A percentile compares a stretch with the other conserved stretches of the same genome.
phyloP scores from a whole-genome alignment of 2,113 vertebrate species.

The Ahaetulla prasina region DNA sequence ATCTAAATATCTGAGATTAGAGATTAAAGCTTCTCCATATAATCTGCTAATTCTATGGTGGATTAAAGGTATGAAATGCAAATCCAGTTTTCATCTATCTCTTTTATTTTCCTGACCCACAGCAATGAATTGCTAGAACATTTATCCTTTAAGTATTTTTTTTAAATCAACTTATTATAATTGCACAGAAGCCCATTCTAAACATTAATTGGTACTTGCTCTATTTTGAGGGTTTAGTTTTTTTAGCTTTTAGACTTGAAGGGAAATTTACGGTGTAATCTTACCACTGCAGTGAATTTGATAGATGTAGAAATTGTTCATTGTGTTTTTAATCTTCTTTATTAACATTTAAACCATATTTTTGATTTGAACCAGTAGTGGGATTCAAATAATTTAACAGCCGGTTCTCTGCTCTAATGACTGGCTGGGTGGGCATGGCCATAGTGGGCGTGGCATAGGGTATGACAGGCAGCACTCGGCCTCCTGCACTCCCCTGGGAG shows the following conservation, averaged over 20 bases:
- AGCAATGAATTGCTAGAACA: background rate
- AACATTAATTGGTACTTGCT: background rate
- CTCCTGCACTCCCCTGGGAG: too few relatives aligned
- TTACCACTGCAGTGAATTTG: background rate
- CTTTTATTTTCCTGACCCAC: background rate
- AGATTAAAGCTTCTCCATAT: background rate
- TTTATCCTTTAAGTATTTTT: background rate
- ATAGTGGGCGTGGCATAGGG: too few relatives aligned
- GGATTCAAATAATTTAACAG: too few relatives aligned
- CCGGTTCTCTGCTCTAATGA: too few relatives aligned
- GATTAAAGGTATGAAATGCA: background rate
- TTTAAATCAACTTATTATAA: background rate
- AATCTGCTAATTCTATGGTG: background rate
- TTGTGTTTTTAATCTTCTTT: background rate
- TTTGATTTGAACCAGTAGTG: background rate
- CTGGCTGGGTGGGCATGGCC: too few relatives aligned
- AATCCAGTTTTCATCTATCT: background rate
- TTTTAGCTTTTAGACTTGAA: background rate
- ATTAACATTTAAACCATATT: background rate
- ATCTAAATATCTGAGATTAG: background rate
- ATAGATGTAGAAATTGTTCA: background rate
- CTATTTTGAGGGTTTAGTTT: background rate
- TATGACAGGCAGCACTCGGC: too few relatives aligned
- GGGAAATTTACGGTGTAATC: background rate
- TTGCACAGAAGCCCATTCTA: background rate